Evolutionary conservation across 2,797 vertebrate species (phyloP).

Genomic region (Carcharodon carcharias): DNA sequence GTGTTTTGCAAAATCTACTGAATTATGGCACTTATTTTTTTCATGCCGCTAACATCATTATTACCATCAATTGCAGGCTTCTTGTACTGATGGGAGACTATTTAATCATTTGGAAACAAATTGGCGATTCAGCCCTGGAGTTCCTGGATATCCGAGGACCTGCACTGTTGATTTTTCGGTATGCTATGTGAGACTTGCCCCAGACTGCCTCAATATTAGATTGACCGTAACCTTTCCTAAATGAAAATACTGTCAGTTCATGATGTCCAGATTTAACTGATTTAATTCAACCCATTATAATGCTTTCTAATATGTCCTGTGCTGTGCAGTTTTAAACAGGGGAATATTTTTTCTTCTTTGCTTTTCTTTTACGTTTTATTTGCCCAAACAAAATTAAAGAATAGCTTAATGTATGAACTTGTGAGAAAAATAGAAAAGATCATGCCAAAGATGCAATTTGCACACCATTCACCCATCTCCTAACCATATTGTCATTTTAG

Average conservation of each 20-base stretch:
- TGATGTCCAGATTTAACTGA: not conserved
- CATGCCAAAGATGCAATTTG: not conserved
- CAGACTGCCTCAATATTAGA: no score
- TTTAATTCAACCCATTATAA: not conserved
- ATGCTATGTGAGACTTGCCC: conserved; percentile 53
- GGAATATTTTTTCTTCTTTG: not conserved
- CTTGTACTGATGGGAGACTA: conserved; percentile 84
- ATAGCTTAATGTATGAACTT: not conserved
- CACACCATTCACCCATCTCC: no score
- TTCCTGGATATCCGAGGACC: conserved; percentile 87
- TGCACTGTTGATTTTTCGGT: conserved; percentile 91
- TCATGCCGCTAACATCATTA: not conserved
- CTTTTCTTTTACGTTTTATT: not conserved
- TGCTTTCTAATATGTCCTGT: not conserved
- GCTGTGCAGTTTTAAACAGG: not conserved
- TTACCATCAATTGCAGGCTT: conserved; percentile 62
- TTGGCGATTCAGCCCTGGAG: conserved; percentile 93
- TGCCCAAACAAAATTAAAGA: not conserved
- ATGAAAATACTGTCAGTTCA: not conserved
- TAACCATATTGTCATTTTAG: not conserved
- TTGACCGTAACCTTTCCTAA: not conserved
- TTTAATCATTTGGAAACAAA: conserved; percentile 91
- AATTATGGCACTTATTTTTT: not conserved
- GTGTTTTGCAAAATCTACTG: not conserved
- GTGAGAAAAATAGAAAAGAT: not conserved